Percentiles rank a stretch among this genome's conserved stretches.
Conservation (phyloP, 2,797 vertebrate genomes). For the Dicrostonyx torquatus region DNA sequence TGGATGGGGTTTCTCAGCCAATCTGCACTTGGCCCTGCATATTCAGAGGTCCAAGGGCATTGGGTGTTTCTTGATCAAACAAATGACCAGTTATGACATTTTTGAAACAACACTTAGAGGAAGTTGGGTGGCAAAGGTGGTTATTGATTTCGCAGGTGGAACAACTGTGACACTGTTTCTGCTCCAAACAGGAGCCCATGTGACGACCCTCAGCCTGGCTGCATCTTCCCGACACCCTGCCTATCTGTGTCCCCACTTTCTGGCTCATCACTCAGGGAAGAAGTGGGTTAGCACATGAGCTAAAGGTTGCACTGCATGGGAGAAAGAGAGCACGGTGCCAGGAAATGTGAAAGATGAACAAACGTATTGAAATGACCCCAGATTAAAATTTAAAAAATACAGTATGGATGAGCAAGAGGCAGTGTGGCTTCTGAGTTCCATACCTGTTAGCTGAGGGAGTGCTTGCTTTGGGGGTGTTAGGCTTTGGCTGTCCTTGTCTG, state of each 20-base stretch:
- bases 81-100: conserved; percentile 69
- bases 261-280: conserved; percentile 32
- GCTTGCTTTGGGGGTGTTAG: not conserved
- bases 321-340: conserved; percentile 36
- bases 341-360: not conserved
- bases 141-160: conserved; percentile 64
- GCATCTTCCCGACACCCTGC: not conserved
- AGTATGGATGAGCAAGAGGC: conserved; percentile 19
- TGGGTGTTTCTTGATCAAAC: conserved; percentile 69
- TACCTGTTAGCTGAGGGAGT: conserved; percentile 47
- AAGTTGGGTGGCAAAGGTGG: conserved; percentile 76
- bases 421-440: conserved; percentile 54
- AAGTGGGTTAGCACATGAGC: conserved; percentile 17
- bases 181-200: not conserved
- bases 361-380: not conserved
- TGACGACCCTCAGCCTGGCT: not conserved
- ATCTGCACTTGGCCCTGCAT: conserved; percentile 38
- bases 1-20: conserved; percentile 63
- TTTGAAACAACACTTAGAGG: conserved; percentile 67
- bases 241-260: conserved; percentile 21
- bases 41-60: conserved; percentile 74
- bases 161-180: conserved; percentile 68
- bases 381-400: conserved; percentile 21
- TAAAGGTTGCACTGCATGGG: not conserved
- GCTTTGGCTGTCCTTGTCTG: not conserved